A percentile compares a stretch with the other conserved stretches of the same genome.
phyloP scores from a whole-genome alignment of 2,113 vertebrate genomes.

The Rhadina sibilatrix region DNA sequence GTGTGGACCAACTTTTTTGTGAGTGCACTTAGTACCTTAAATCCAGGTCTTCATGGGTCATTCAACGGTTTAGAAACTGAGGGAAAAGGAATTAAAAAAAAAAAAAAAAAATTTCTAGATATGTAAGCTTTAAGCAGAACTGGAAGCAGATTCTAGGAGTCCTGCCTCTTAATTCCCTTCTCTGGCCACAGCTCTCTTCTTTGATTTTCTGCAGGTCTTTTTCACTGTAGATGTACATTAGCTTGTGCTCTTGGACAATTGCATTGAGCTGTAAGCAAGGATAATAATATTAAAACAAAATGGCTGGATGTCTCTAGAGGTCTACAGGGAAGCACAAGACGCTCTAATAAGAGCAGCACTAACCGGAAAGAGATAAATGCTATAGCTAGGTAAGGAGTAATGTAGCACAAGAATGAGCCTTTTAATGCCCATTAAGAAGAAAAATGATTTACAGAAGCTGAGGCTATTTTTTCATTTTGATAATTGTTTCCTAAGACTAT shows the following conservation, averaged over 20 bases:
- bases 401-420: background rate
- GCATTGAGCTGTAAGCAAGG: background rate
- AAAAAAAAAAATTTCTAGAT: background rate
- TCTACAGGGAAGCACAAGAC: background rate
- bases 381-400: background rate
- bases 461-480: background rate
- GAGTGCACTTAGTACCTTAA: background rate
- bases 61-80: background rate
- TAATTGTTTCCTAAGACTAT: background rate
- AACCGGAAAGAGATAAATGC: background rate
- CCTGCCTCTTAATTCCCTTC: background rate
- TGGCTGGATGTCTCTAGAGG: background rate
- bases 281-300: conserved; percentile 6
- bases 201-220: background rate
- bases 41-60: background rate
- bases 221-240: background rate
- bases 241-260: background rate
- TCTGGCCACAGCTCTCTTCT: background rate
- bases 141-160: background rate
- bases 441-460: background rate
- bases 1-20: background rate
- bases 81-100: background rate
- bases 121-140: background rate
- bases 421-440: conserved; percentile 16
- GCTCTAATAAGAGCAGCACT: background rate